phyloP scores from a whole-genome alignment of 2,797 vertebrate species.

The Microctenopoma stevenorrisi region DNA sequence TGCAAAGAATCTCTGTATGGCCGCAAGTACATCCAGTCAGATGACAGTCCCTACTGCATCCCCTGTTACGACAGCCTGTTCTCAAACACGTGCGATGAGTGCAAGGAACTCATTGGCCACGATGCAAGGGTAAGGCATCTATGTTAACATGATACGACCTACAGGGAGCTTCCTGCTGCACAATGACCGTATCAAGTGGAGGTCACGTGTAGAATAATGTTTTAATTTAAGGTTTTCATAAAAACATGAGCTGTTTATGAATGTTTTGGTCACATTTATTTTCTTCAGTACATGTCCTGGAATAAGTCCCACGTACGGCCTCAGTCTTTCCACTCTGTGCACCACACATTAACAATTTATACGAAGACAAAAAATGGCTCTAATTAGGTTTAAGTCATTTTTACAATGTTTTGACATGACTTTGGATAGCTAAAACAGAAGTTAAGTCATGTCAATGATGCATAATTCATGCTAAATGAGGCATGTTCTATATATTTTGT shows the following conservation, averaged over 20 bases:
- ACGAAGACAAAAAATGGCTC: conserved; percentile 13
- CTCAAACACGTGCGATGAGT: conserved; percentile 97
- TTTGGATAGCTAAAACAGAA: conserved; percentile 39
- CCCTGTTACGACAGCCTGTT: conserved; percentile 97
- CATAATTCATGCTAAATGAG: conserved; percentile 63
- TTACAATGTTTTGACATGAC: conserved; percentile 32
- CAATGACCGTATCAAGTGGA: conserved; percentile 13
- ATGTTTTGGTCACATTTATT: neutral
- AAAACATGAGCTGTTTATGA: neutral
- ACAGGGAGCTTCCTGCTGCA: conserved; percentile 27
- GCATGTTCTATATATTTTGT: conserved; percentile 56
- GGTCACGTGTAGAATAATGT: neutral
- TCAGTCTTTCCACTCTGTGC: conserved; percentile 19
- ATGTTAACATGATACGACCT: conserved; percentile 39
- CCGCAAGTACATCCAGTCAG: conserved; percentile 97
- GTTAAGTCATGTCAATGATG: conserved; percentile 62
- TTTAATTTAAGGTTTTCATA: too few species aligned
- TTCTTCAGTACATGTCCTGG: neutral
- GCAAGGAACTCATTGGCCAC: conserved; percentile 97
- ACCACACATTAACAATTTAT: conserved; percentile 28
- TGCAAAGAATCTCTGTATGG: conserved; percentile 98
- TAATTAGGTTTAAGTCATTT: conserved; percentile 35
- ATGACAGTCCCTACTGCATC: conserved; percentile 95
- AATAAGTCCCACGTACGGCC: conserved; percentile 8
- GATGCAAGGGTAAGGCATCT: conserved; percentile 91